Evolutionary conservation across 2,797 vertebrate species (phyloP), one percentile per base, ranked within the genome.

Genomic region (Phrynocephalus forsythii): DNA sequence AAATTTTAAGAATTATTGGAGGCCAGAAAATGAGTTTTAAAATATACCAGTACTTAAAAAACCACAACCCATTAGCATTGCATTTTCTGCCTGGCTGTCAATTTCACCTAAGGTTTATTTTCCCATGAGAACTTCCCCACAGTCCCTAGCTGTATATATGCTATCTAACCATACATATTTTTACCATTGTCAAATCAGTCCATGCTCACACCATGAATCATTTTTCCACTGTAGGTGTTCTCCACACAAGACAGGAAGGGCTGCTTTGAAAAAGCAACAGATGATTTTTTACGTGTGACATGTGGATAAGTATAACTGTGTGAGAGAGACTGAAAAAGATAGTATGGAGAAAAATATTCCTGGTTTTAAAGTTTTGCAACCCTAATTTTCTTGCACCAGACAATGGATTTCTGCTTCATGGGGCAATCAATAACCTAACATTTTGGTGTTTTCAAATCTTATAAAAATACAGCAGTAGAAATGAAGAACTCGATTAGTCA

Each of bases 231-330:
- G 78, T 83, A 77, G 76, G 83, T n/a, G 7, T 85, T 20, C 67
- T 67, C 69, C 71, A 44, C 16, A 93, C 75, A 11, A 83, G 87
- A 67, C 11, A 88, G 69, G 68, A 67, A 90, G 77, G 86, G 85
- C 86, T 84, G 60, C 28, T 86, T 90, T 26, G 56, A 84, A 1
- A 76, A 89, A 90, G 22, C 87, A 91, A 63, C 67, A 84, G 10
- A 33, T 26, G 38, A 78, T 2, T 52, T 84, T 88, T 38, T 83
- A 83, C 77, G 52, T 8, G 16, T 68, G 71, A 63, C 60, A 52
- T 82, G 80, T 56, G 24, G 38, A 22, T 82, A 18, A 44, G 28
- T 69, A 13, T 56, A 48, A 63, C 66, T 72, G 38, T 79, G 13
- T 50, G 26, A 26, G 13, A 26, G 7, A 68, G 44, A 68, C 15